Evolutionary conservation across 1,140 invertebrate species (phyloP).

Genomic region (Apis mellifera): Amel_HAv3.1 CM009941.2:7222001-7222500

Average conservation of each 20-base stretch:
- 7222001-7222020: slow-evolving; percentile 60
- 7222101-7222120: slow-evolving; percentile 25
- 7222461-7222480: slow-evolving; percentile 55
- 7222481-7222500: slow-evolving; percentile 52
- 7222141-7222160: slow-evolving; percentile 13
- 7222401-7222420: slow-evolving; percentile 55
- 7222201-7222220: slow-evolving; percentile 12
- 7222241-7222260: slow-evolving; percentile 17
- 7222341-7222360: slow-evolving; percentile 60
- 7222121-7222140: slow-evolving; percentile 34
- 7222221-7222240: slow-evolving; percentile 8
- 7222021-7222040: slow-evolving; percentile 35
- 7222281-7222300: slow-evolving; percentile 37
- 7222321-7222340: slow-evolving; percentile 26
- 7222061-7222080: slow-evolving; percentile 22
- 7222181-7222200: slow-evolving; percentile 28
- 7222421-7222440: slow-evolving; percentile 42
- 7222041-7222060: slow-evolving; percentile 21
- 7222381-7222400: slow-evolving; percentile 43
- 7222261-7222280: slow-evolving; percentile 33
- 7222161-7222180: slow-evolving; percentile 14
- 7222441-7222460: slow-evolving; percentile 38
- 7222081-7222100: slow-evolving; percentile 47
- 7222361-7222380: slow-evolving; percentile 31
- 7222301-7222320: slow-evolving; percentile 11